Percentiles rank a stretch among this genome's conserved stretches.
Conservation (phyloP, 2,888 invertebrate genomes). For the Drosophila emarginata region DNA sequence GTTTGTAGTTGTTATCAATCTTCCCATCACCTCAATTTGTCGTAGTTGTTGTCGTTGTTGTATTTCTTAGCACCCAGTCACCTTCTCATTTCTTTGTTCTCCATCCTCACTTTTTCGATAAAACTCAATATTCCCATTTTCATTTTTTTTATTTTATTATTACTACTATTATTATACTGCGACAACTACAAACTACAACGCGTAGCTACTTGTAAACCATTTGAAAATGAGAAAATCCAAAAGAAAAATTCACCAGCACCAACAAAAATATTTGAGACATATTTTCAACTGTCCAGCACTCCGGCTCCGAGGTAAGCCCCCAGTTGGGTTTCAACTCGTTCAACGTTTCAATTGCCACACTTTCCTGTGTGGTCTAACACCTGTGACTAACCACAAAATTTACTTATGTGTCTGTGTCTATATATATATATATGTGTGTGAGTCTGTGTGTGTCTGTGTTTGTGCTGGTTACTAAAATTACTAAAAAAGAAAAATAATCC, state of each 20-base stretch:
- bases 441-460: conserved; percentile 2
- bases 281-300: conserved; percentile 1
- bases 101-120: not conserved
- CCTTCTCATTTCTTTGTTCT: not conserved
- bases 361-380: conserved; percentile 17
- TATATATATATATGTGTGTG: not conserved
- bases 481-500: conserved; percentile 16
- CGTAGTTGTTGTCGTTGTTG: conserved; percentile 7
- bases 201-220: conserved; percentile 63
- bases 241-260: conserved; percentile 14
- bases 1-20: conserved; percentile 7
- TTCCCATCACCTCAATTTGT: conserved; percentile 11
- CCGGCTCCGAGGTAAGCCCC: conserved; percentile 28
- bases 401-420: not conserved
- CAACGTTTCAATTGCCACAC: conserved; percentile 9
- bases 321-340: conserved; percentile 8
- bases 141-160: conserved; percentile 39
- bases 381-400: conserved; percentile 16
- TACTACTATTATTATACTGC: not conserved
- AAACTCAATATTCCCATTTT: conserved; percentile 43
- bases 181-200: conserved; percentile 9
- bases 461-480: conserved; percentile 21
- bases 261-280: conserved; percentile 10
- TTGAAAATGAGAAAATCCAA: not conserved
- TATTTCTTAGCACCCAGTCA: not conserved